A percentile compares a stretch with the other conserved stretches of the same genome.
These are phyloP conservation scores for Arctocebus calabarensis DNA, from an alignment of 2,797 vertebrate species.

Conservation along the genomic window DNA sequence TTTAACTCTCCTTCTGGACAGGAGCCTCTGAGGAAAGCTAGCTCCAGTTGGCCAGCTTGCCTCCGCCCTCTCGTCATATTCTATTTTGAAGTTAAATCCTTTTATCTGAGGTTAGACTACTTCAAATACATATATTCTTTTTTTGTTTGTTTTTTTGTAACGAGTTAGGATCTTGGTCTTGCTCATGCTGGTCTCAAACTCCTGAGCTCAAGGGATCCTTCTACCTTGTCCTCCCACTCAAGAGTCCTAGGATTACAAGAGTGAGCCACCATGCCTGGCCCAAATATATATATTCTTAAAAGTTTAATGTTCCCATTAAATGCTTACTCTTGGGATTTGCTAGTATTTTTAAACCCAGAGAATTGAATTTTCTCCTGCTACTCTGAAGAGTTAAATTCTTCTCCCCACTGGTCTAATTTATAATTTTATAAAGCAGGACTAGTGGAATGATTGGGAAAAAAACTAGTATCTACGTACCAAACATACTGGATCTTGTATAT, in stretches of 20 bases:
- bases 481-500: not conserved
- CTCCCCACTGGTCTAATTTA: not conserved
- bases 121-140: not conserved
- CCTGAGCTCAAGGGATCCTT: too few species aligned
- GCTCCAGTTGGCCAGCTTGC: too few species aligned
- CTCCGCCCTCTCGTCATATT: not conserved
- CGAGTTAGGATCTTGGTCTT: too few species aligned
- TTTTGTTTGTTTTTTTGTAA: too few species aligned
- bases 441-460: conserved; percentile 36
- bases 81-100: conserved; percentile 35
- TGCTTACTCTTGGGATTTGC: not conserved
- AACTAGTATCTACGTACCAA: not conserved
- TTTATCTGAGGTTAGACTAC: not conserved
- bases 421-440: conserved; percentile 44
- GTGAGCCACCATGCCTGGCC: too few species aligned
- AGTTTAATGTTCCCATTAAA: not conserved
- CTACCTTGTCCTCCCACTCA: too few species aligned
- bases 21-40: too few species aligned
- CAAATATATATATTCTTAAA: not conserved
- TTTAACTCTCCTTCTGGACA: too few species aligned
- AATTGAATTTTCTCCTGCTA: conserved; percentile 20
- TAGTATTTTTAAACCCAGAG: conserved; percentile 25
- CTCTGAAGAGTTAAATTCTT: conserved; percentile 28
- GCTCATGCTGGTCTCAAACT: too few species aligned
- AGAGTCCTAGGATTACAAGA: too few species aligned